phyloP scores from a whole-genome alignment of 2,888 invertebrate genomes.

The Scelioninae gen. 2 region DNA sequence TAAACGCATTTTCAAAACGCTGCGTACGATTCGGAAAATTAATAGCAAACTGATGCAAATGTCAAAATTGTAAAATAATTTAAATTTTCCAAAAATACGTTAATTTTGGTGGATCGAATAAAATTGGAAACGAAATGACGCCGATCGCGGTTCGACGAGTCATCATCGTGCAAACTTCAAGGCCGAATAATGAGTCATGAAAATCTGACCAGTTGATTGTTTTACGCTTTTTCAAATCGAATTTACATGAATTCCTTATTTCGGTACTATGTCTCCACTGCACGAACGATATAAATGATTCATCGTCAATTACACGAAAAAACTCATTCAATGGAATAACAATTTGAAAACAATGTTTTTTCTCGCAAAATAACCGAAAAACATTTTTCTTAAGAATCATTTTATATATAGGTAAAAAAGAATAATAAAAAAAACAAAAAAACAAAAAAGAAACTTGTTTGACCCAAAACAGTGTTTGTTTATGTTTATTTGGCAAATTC shows the following conservation, averaged over 20 bases:
- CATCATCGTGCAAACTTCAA: constrained; percentile 55
- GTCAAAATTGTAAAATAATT: too few species aligned
- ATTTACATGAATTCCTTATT: constrained; percentile 59
- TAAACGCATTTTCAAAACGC: too few species aligned
- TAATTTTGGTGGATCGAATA: not conserved
- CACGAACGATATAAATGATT: constrained; percentile 51
- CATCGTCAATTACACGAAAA: constrained; percentile 36
- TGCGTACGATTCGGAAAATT: too few species aligned
- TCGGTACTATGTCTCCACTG: constrained; percentile 33
- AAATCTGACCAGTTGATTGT: constrained; percentile 63
- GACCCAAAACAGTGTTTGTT: too few species aligned
- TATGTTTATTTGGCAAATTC: not conserved
- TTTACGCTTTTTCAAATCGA: constrained; percentile 58
- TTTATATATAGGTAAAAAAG: too few species aligned
- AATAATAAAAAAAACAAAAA: not conserved
- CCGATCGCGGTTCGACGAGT: constrained; percentile 42
- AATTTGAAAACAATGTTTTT: too few species aligned
- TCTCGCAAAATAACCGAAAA: too few species aligned
- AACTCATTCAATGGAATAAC: too few species aligned
- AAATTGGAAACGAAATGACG: constrained; percentile 29
- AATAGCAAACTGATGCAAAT: too few species aligned
- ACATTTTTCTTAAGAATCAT: too few species aligned
- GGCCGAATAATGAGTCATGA: constrained; percentile 64
- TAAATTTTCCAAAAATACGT: too few species aligned
- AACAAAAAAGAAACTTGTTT: not conserved